Evolutionary conservation across 2,113 vertebrate genomes (phyloP), one percentile per base, ranked within the genome.

Genomic region (Seriola aureovittata): DNA sequence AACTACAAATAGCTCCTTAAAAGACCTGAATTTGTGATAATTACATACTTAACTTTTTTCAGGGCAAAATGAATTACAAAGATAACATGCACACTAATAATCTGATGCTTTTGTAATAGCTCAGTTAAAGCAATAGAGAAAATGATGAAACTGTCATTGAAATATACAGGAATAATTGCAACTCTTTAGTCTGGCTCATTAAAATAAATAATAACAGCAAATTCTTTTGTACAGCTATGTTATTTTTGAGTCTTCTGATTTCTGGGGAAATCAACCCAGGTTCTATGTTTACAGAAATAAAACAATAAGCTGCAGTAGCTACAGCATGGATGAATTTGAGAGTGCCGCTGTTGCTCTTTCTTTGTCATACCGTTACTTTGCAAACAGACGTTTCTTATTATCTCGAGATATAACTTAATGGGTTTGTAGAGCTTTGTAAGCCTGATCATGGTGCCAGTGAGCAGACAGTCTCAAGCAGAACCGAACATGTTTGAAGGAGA

Each of bases 401-500:
- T 77, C 77, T 70, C 40, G 44, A 78, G 50, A 81, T 70, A 66
- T 23, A 57, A 73, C 82, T 62, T 4, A 85, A 81, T 0, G 32
- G 57, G 25, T 48, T 74, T 64, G 70, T 58, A 19, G 40, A 48
- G 62, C 54, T 71, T 19, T 64, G 63, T 42, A 8, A 58, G 68
- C 57, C 32, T 44, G 65, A 78, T 74, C 78, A 66, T 10, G 5
- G 46, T 11, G n/a, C 58, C 68, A 5, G 58, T 4, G 42, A 55
- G 25, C 23, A 29, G 32, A 23, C 40, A 9, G 29, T 64, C 50
- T 57, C 32, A 46, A 73, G 67, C 34, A 34, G 60, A 42, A 63
- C 14, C 23, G 29, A 63, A 62, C 32, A 73, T 17, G 62, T 78
- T 73, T 82, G 67, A 70, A 80, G 66, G 44, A 21, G 29, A 62